Base-by-base conservation (phyloP, 2,888 invertebrate genomes). In the Heteromurus nitidus region DNA sequence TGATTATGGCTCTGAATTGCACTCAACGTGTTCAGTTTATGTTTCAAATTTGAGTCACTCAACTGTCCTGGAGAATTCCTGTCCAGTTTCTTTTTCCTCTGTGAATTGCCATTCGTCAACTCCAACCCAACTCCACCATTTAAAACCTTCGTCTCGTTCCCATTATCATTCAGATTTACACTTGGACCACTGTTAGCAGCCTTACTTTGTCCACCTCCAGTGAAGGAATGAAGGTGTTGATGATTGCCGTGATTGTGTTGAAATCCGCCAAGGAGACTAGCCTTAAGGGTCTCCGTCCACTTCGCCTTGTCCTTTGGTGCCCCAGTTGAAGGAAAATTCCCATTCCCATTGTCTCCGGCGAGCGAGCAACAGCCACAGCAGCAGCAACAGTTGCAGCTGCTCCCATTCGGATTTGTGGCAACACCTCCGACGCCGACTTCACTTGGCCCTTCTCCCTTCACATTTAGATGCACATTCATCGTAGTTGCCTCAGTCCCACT, bases 71-170 rank as follows among this genome's bases (percentile, higher is more conserved):
- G 73, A 5, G 77, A 69, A 62, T 69, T 77, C 36, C 80, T 44
- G 20, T 80, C 83, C 76, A 83, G 31, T 50, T 83, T 83, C 55
- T 80, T 80, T 55, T 76, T 83, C 30, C 83, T 60, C 2, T n/a
- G n/a, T n/a, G n/a, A 58, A 69, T 64, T 64, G 22, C 36, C 42
- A 55, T 55, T 55, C 26, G 55, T 55, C 26, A 55, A n/a, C n/a
- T n/a, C n/a, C n/a, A n/a, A n/a, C n/a, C n/a, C 53, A 1, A 64
- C 74, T 53, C 64, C 36, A 20, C 31, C 47, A 26, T 62, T n/a
- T n/a, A n/a, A n/a, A n/a, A n/a, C n/a, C n/a, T n/a, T n/a, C n/a
- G n/a, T n/a, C n/a, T n/a, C n/a, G n/a, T n/a, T 62, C 24, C 64
- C 64, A 70, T 70, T 70, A 3, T 72, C 60, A n/a, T 11, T 36